phyloP scores from a whole-genome alignment of 2,113 vertebrate species.

The Sapajus apella region DNA sequence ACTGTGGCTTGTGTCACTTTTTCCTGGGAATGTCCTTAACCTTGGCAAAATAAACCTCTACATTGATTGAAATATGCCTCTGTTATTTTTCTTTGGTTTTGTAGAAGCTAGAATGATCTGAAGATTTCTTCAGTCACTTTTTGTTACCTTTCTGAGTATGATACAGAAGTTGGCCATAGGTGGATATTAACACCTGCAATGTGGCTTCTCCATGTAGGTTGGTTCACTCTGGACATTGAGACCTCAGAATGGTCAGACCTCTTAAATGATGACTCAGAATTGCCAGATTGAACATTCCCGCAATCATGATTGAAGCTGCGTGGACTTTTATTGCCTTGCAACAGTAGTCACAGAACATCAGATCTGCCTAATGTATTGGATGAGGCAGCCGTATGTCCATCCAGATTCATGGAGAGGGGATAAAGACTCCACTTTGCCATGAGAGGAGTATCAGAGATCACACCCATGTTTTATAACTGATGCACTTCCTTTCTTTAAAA shows the following conservation, averaged over 20 bases:
- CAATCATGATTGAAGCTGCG: background rate
- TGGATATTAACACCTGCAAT: background rate
- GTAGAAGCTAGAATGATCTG: background rate
- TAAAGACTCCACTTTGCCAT: background rate
- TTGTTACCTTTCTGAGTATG: background rate
- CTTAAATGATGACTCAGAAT: background rate
- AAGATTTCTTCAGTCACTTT: background rate
- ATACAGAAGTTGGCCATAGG: background rate
- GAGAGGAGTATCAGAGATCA: background rate
- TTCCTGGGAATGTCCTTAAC: no score
- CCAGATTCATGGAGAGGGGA: background rate
- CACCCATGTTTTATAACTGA: background rate
- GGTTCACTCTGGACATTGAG: background rate
- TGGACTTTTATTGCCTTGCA: background rate
- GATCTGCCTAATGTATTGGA: background rate
- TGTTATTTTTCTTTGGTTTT: no score
- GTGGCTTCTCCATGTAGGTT: background rate
- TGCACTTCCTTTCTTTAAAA: background rate
- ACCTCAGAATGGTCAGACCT: background rate
- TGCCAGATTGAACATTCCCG: background rate
- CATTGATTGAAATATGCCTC: no score
- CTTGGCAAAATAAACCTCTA: no score
- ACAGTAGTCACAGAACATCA: background rate
- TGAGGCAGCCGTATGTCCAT: background rate
- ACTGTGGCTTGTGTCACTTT: no score